Evolutionary conservation across 2,888 invertebrate genomes (phyloP), one percentile per base, ranked within the genome.

Genomic region (Nasonovia ribisnigri): DNA sequence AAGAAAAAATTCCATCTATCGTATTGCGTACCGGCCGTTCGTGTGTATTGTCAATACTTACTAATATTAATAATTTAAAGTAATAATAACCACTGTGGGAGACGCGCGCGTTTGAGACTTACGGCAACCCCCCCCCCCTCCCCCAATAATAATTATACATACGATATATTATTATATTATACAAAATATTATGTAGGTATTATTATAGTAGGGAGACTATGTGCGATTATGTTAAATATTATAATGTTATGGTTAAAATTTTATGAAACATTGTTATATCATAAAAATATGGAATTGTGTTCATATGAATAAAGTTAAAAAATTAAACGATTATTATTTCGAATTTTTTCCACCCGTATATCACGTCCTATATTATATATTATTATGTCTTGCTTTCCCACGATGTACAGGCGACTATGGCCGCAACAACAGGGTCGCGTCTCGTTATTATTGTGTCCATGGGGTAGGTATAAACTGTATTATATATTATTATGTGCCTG

Each of bases 251-350:
- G 84, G 89, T 93, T 86, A 90, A 93, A 93, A 93, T 93, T 93
- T 93, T 93, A 93, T 90, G 89, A 42, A 93, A 90, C 48, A 90
- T 93, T 93, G 93, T 93, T 93, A 93, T 93, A 90, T 89, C 84
- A 84, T 93, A 93, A 90, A 84, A 90, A 84, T 93, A 93, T 93
- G 93, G 48, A 93, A 93, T 93, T 93, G 93, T 93, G 93, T 93
- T 93, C 93, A 93, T 90, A 89, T 77, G 92, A 93, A 93, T 93
- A 93, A 93, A 93, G 93, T 89, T 89, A 84, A 93, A 89, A 88
- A 84, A 90, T 89, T 84, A 51, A 89, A 57, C 16, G 67, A 36
- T 57, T 57, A 77, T 77, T 48, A 77, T 92, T 77, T 46, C 8
- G 20, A 54, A 26, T 48, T 57, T 42, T 42, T 77, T 77, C 20